Evolutionary conservation across 92 coral and sea anemone species (phyloP), one percentile per base, ranked within the genome.

Genomic region (Scolanthus callimorphus): DNA sequence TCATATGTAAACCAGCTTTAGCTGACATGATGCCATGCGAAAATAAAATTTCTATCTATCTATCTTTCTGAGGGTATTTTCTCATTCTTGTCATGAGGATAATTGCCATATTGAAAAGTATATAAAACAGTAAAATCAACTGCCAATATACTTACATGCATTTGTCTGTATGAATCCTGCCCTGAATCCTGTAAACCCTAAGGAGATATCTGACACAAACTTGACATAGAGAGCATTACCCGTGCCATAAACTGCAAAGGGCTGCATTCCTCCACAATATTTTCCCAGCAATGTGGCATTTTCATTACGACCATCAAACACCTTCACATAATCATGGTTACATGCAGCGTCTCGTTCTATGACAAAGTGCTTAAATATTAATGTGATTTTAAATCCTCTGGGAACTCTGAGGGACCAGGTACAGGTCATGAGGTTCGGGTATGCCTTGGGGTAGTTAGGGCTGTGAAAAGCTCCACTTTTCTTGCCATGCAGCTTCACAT

Each of bases 341-440:
- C 99, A 94, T 0, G 62, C 62, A 41, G 15, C 25, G 19, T 43
- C 34, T n/a, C 71, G 65, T 67, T 94, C 99, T 1, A 78, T 23
- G 25, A 70, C 49, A 50, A 94, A 88, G 31, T 89, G 61, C 22
- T 39, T 43, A 49, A 84, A 81, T 17, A 39, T 55, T 29, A 94
- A 67, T 10, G 53, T 62, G 51, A 94, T 69, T 11, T 34, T 70
- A 44, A 67, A 68, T 17, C 90, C 95, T 27, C 50, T 22, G 1
- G 99, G 76, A 2, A 81, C 90, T 44, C 57, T 57, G 37, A 94
- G 77, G 25, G 60, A 76, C 99, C 99, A 94, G 30, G 80, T 70
- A 48, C 99, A 94, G 10, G 51, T 60, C 21, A 60, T 53, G 41
- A 49, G 49, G 27, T 67, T 51, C 1, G 87, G 87, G 41, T 94